These are phyloP conservation scores for Pollenia griseotomentosa DNA, from an alignment of 2,888 invertebrate genomes.

Conservation along the genomic window DNA sequence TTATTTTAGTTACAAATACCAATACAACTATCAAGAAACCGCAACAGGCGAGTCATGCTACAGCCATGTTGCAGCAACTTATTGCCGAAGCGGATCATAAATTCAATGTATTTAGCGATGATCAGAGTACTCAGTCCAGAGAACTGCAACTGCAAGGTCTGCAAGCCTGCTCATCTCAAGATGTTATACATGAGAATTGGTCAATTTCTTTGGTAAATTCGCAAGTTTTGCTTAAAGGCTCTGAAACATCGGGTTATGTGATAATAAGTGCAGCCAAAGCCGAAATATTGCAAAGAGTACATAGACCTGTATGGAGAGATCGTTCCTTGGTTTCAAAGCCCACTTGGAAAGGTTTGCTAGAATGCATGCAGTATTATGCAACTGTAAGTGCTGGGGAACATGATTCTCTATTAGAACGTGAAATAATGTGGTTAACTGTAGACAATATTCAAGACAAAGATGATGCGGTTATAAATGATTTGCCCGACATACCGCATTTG, in stretches of 20 bases:
- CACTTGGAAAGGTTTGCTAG: constrained; percentile 97
- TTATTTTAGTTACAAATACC: constrained; percentile 72
- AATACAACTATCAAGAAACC: constrained; percentile 80
- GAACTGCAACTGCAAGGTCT: constrained; percentile 93
- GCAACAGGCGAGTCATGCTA: constrained; percentile 90
- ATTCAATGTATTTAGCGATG: constrained; percentile 98
- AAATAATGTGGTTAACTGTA: constrained; percentile 97
- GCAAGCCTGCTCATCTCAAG: constrained; percentile 94
- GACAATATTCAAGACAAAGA: constrained; percentile 96
- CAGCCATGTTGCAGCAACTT: constrained; percentile 94
- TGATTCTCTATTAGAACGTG: constrained; percentile 90
- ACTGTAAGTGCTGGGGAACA: constrained; percentile 94
- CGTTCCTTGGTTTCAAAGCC: constrained; percentile 95
- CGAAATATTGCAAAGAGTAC: constrained; percentile 94
- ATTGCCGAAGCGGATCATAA: constrained; percentile 97
- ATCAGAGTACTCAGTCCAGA: constrained; percentile 90
- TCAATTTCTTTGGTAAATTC: constrained; percentile 89
- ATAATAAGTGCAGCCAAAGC: constrained; percentile 98
- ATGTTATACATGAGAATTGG: constrained; percentile 97
- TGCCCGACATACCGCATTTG: constrained; percentile 94
- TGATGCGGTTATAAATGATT: constrained; percentile 90
- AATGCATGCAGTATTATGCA: constrained; percentile 99
- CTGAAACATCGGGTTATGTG: constrained; percentile 98
- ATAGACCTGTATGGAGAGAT: constrained; percentile 95
- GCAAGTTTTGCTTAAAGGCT: constrained; percentile 94